Evolutionary conservation across 2,113 vertebrate genomes (phyloP).

Genomic region (Neoarius graeffei): DNA sequence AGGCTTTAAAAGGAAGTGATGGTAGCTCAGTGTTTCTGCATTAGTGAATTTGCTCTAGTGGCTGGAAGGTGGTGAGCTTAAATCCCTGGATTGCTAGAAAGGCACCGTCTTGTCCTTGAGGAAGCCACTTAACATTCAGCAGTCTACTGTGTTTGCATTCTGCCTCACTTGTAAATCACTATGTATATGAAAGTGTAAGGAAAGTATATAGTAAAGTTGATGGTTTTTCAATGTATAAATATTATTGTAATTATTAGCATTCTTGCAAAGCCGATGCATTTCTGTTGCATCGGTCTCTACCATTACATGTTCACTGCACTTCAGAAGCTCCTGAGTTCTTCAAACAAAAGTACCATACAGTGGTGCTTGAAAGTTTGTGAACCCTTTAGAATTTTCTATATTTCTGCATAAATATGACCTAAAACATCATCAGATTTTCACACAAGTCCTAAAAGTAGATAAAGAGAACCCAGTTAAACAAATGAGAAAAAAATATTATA

Average conservation of each 20-base stretch:
- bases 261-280: background rate
- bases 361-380: too few species aligned
- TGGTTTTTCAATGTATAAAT: background rate
- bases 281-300: background rate
- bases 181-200: background rate
- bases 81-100: background rate
- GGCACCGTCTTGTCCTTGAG: too few species aligned
- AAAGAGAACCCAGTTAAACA: too few species aligned
- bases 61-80: background rate
- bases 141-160: background rate
- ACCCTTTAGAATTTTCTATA: too few species aligned
- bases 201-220: background rate
- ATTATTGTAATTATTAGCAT: background rate
- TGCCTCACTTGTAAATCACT: background rate
- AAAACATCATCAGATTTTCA: too few species aligned
- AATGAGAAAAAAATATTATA: too few species aligned
- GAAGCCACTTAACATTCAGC: background rate
- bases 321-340: conserved; percentile 13
- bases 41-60: background rate
- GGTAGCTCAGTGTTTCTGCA: background rate
- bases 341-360: background rate
- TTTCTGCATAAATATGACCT: too few species aligned
- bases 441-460: too few species aligned
- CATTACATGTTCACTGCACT: background rate
- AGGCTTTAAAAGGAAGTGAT: background rate